Conservation (phyloP, 2,888 invertebrate species). For the Scotopteryx bipunctaria region DNA sequence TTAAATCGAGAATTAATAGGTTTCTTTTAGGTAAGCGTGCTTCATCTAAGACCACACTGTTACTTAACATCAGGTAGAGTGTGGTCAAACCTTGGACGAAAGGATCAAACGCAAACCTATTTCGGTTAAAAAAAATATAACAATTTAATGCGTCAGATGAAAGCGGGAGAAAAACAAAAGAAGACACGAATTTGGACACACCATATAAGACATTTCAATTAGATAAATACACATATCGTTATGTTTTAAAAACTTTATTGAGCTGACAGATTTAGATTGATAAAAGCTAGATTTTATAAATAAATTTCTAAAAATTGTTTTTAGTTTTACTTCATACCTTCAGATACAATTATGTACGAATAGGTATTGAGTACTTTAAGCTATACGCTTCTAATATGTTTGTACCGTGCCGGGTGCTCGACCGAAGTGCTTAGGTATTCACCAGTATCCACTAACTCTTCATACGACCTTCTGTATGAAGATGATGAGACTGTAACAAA, state of each 20-base stretch:
- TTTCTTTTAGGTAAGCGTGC: too few species aligned
- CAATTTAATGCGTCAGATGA: too few species aligned
- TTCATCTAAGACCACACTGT: too few species aligned
- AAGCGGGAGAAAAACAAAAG: too few species aligned
- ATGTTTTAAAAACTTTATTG: conserved; percentile 30
- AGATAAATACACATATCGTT: conserved; percentile 14
- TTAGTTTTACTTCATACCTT: neutral
- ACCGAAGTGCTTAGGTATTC: conserved; percentile 56
- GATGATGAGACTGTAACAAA: conserved; percentile 39
- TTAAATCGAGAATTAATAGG: too few species aligned
- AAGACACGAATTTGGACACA: too few species aligned
- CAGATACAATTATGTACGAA: neutral
- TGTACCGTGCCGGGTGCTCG: conserved; percentile 51
- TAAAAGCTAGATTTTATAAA: conserved; percentile 36
- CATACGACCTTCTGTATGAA: conserved; percentile 46
- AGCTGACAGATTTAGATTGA: too few species aligned
- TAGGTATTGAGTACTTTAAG: neutral
- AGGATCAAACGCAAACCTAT: too few species aligned
- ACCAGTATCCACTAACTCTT: conserved; percentile 43
- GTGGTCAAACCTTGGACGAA: too few species aligned
- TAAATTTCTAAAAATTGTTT: conserved; percentile 19
- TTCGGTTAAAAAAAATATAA: too few species aligned
- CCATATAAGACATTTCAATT: too few species aligned
- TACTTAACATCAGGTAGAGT: too few species aligned
- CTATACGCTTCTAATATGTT: conserved; percentile 23